Evolutionary conservation across 1,140 invertebrate genomes (phyloP).

Genomic region (Musca domestica): DNA sequence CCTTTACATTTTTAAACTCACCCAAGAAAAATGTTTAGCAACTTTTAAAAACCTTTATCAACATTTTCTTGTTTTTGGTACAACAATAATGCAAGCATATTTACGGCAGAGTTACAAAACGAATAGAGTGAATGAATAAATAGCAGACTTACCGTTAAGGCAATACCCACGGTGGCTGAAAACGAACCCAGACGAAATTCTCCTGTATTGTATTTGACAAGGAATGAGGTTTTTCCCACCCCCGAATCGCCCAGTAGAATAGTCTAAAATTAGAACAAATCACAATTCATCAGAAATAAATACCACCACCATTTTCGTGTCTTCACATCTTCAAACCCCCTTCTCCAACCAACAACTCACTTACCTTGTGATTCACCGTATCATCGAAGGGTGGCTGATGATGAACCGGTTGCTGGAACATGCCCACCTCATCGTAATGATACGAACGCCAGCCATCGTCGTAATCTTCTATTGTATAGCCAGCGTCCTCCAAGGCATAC

Average conservation of each 20-base stretch:
- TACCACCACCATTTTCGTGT: no score
- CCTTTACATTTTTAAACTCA: no score
- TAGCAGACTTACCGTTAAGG: conserved; percentile 64
- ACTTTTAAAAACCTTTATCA: neutral
- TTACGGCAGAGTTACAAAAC: neutral
- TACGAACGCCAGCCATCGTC: conserved; percentile 53
- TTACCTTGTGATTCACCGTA: conserved; percentile 47
- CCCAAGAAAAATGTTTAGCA: neutral
- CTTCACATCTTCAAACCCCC: no score
- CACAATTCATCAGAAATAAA: no score
- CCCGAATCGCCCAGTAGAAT: conserved; percentile 81
- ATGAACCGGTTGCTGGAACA: conserved; percentile 35
- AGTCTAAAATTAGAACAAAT: conserved; percentile 30
- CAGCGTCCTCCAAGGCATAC: conserved; percentile 46
- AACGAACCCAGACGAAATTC: conserved; percentile 90
- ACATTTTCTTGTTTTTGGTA: no score
- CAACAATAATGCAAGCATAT: neutral
- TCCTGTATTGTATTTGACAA: conserved; percentile 94
- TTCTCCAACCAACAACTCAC: neutral
- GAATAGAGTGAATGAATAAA: neutral
- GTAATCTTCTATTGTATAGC: conserved; percentile 38
- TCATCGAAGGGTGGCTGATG: conserved; percentile 45
- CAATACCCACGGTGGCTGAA: conserved; percentile 91
- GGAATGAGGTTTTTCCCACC: conserved; percentile 90
- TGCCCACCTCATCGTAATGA: conserved; percentile 50